phyloP scores from a whole-genome alignment of 2,888 invertebrate species.

The Erebia ligea region DNA sequence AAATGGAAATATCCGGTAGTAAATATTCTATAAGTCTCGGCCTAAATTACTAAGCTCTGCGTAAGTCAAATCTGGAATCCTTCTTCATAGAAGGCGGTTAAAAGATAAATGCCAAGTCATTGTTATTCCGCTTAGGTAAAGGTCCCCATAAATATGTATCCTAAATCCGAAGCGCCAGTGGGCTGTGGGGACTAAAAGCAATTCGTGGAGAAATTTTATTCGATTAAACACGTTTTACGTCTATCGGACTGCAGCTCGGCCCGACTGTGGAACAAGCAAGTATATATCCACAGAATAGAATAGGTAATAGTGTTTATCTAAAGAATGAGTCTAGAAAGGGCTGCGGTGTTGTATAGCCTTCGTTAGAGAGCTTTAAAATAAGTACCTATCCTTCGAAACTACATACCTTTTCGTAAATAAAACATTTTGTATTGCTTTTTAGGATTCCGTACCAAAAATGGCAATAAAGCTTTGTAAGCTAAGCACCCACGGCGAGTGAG shows the following conservation, averaged over 20 bases:
- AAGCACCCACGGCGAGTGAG: no score
- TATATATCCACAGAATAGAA: no score
- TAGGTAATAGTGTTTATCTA: no score
- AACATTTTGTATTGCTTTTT: no score
- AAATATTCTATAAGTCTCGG: no score
- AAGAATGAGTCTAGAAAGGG: constrained; percentile 3
- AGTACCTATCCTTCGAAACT: background rate
- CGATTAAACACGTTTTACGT: constrained; percentile 31
- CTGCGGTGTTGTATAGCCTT: background rate
- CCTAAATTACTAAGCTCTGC: no score
- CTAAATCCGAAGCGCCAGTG: constrained; percentile 18
- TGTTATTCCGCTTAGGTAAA: constrained; percentile 12
- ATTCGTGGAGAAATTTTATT: constrained; percentile 33
- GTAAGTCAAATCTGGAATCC: background rate
- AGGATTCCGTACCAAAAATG: no score
- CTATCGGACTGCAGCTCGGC: constrained; percentile 18
- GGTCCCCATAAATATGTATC: constrained; percentile 30
- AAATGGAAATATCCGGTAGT: no score
- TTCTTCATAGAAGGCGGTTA: background rate
- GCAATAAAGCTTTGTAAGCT: no score
- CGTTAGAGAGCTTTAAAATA: background rate
- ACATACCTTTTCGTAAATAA: background rate
- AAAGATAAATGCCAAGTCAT: constrained; percentile 7
- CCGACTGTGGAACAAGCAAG: constrained; percentile 26
- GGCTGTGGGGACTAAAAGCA: constrained; percentile 19